Conservation (phyloP, 2,888 invertebrate species). For the Oligia fasciuncula region DNA sequence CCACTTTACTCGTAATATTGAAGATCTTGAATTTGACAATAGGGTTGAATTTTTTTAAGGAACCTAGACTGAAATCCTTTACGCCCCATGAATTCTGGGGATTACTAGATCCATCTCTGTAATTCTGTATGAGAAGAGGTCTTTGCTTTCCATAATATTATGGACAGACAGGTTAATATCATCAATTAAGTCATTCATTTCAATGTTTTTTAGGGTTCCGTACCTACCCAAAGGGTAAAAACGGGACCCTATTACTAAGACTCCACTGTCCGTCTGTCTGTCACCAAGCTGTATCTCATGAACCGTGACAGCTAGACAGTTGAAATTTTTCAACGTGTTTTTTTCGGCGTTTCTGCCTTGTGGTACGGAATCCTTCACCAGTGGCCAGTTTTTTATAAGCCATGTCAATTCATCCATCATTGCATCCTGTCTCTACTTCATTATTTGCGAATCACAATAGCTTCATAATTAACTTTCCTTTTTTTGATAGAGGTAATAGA, state of each 20-base stretch:
- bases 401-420: not conserved
- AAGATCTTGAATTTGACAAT: not conserved
- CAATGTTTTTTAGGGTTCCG: too few relatives aligned
- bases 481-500: slow-evolving; percentile 29
- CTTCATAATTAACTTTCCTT: slow-evolving; percentile 32
- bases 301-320: too few relatives aligned
- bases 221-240: too few relatives aligned
- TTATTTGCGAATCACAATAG: slow-evolving; percentile 8
- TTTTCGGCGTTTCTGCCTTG: too few relatives aligned
- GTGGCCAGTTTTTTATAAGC: not conserved
- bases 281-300: too few relatives aligned
- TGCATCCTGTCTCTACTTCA: not conserved
- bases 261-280: too few relatives aligned
- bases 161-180: not conserved
- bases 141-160: not conserved
- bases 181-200: not conserved
- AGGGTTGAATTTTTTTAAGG: not conserved
- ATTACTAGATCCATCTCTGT: too few relatives aligned
- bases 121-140: not conserved
- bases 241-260: too few relatives aligned
- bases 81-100: not conserved
- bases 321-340: too few relatives aligned
- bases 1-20: not conserved
- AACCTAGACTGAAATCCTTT: not conserved
- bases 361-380: too few relatives aligned